Evolutionary conservation across 2,797 vertebrate species (phyloP), one percentile per base, ranked within the genome.

Genomic region (Protonibea diacanthus): DNA sequence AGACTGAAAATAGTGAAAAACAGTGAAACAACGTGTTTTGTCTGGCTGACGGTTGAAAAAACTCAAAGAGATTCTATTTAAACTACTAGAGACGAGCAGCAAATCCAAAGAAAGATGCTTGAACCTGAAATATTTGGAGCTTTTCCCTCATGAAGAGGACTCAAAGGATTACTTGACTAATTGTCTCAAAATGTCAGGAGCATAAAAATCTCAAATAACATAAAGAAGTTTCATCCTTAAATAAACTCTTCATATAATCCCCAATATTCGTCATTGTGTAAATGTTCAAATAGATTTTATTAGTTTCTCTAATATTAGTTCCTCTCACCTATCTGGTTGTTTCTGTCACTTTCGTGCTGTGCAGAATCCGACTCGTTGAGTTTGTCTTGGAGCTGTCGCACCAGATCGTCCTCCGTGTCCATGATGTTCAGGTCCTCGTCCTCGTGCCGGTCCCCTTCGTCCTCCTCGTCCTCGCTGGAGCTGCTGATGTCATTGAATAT

Each of bases 401-500:
- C 97, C 91, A 99, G 92, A 91, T 99, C 97, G 13, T 99, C 98
- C 86, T 99, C 98, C 0, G 96, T 97, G 88, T 99, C 98, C 82
- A 99, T 96, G 86, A 99, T 98, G 80, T 99, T 99, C 71, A 99
- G 93, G 81, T 99, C 97, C 90, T 99, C 98, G 0, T 99, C 98
- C 0, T 98, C 97, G 11, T 96, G 95, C 17, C 97, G 95, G 85
- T 99, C 97, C 11, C 94, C 94, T 85, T 99, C 98, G 60, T 99
- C 98, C 23, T 97, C 96, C 87, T 99, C 98, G 20, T 99, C 98
- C 81, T 98, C 97, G 0, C 98, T 99, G 93, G 97, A 99, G 94
- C 98, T 99, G 94, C 98, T 99, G 90, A 99, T 97, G 86, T 99
- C 97, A 33, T 99, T 99, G 91, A 99, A 99, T 93, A 99, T 98